Conservation (phyloP, 2,797 vertebrate genomes). For the Emys orbicularis region DNA sequence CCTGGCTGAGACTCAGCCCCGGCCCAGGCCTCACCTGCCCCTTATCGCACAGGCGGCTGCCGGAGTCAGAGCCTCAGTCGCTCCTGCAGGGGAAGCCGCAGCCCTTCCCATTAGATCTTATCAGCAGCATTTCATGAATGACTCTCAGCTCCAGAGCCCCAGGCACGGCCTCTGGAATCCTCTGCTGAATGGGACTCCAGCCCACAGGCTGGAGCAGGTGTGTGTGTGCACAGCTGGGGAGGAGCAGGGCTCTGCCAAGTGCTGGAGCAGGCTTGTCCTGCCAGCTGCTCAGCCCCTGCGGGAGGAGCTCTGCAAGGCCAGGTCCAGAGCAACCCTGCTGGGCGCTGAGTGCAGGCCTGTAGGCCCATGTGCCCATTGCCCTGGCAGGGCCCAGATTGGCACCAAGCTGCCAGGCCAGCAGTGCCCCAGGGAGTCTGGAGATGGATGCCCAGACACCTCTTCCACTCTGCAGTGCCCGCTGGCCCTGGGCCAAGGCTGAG, state of each 20-base stretch:
- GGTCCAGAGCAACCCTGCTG: not conserved
- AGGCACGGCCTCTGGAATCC: not conserved
- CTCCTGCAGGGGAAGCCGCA: not conserved
- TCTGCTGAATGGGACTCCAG: constrained; percentile 4
- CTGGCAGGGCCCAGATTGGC: not conserved
- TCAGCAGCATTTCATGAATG: constrained; percentile 5
- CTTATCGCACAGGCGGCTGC: rapidly evolving
- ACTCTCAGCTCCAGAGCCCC: not conserved
- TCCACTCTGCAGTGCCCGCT: not conserved
- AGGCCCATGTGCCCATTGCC: not conserved
- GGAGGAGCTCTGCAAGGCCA: not conserved
- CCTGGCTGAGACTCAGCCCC: not conserved
- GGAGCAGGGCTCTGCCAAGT: not conserved
- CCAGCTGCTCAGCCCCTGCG: not conserved
- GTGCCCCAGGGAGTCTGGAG: not conserved
- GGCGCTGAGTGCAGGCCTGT: no score
- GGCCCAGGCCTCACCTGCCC: not conserved
- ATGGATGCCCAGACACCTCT: not conserved
- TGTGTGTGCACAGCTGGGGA: not conserved
- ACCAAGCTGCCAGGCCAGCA: not conserved
- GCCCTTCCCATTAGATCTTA: constrained; percentile 15
- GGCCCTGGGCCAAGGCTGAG: not conserved
- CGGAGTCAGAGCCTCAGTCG: rapidly evolving
- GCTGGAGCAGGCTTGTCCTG: not conserved
- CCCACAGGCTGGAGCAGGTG: rapidly evolving